Evolutionary conservation across 1,140 invertebrate genomes (phyloP), one percentile per base, ranked within the genome.

Genomic region (Aphidius gifuensis): DNA sequence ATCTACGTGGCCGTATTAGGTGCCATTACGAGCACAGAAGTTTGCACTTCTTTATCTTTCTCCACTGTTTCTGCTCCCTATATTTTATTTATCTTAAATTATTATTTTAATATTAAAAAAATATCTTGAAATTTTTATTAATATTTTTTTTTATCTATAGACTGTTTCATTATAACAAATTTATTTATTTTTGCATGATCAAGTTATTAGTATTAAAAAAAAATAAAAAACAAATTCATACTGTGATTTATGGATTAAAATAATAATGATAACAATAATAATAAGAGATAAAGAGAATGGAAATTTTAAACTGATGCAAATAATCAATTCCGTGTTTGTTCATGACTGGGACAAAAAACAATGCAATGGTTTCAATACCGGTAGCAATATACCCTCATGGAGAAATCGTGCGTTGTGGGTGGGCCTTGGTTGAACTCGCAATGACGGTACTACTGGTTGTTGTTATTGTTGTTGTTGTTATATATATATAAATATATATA

Each of bases 291-390:
- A 38, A 47, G 51, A 21, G 16, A 38, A 21, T 51, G 44, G 45
- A 49, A n/a, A 51, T 49, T 38, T 43, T 47, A 23, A 23, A 45
- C 23, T 54, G 71, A 80, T 79, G 77, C 74, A 79, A 80, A 80
- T 80, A 79, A 78, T 78, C 70, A 69, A 73, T 69, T 69, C 70
- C 69, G 62, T 59, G 48, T 58, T 47, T 46, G 57, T 47, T 76
- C 73, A 74, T 75, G 74, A 73, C 68, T 67, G 71, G 70, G 72
- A 72, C 60, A 78, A 80, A 23, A 81, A 80, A 80, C 77, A 81
- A 81, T 80, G 73, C 75, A 72, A 71, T 64, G 69, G 76, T 79
- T 80, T 81, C 79, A 81, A 81, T 81, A 80, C 78, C 76, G 75
- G 79, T 81, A 81, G 79, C 78, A 66, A 74, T 69, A 23, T 23